Conservation (phyloP, 2,113 vertebrate genomes). For the Phainopepla nitens region DNA sequence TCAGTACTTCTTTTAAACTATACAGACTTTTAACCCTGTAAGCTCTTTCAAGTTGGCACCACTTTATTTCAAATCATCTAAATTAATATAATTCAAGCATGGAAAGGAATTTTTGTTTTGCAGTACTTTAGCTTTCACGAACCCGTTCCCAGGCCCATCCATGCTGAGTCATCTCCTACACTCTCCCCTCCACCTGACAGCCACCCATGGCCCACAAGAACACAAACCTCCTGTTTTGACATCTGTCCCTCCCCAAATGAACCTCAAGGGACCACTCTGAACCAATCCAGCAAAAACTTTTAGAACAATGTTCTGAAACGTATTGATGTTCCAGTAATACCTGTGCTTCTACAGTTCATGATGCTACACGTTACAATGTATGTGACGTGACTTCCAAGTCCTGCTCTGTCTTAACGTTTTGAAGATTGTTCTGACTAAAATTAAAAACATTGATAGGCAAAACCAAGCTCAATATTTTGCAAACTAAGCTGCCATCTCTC, state of each 20-base stretch:
- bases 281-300: neutral
- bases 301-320: neutral
- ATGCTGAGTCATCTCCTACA: neutral
- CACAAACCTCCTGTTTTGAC: neutral
- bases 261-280: neutral
- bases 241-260: neutral
- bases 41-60: neutral
- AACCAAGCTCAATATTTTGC: constrained; percentile 4
- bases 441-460: neutral
- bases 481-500: constrained; percentile 25
- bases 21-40: neutral
- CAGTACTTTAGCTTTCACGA: neutral
- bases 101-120: neutral
- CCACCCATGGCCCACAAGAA: accelerated
- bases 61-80: neutral
- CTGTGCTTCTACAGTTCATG: neutral
- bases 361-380: neutral
- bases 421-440: neutral
- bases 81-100: neutral
- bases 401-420: neutral
- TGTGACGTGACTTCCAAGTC: neutral
- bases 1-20: neutral
- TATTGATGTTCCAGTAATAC: neutral
- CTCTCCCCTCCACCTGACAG: neutral
- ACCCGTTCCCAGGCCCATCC: neutral